A percentile compares a stretch with the other conserved stretches of the same genome.
These are phyloP conservation scores for Epistrophella euchroma DNA, from an alignment of 2,888 invertebrate genomes.

Conservation along the genomic window DNA sequence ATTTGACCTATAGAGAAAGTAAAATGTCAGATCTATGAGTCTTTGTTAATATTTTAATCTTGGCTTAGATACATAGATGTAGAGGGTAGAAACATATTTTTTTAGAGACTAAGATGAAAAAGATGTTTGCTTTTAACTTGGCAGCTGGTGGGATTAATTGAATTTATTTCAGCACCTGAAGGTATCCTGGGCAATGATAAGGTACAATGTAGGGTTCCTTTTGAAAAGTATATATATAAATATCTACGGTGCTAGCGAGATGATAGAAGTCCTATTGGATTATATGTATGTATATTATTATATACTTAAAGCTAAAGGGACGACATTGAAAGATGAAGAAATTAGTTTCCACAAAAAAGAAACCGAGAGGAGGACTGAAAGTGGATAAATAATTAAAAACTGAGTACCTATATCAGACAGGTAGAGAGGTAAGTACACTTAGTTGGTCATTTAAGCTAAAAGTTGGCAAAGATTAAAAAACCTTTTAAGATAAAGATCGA, in stretches of 20 bases:
- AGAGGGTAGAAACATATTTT: background rate
- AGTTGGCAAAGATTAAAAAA: conserved; percentile 31
- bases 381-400: conserved; percentile 60
- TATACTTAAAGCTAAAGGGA: background rate
- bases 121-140: conserved; percentile 69
- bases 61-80: conserved; percentile 36
- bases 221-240: background rate
- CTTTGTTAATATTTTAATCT: conserved; percentile 75
- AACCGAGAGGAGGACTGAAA: conserved; percentile 3
- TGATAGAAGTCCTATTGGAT: background rate
- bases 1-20: background rate
- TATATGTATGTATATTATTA: background rate
- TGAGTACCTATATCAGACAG: background rate
- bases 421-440: conserved; percentile 7
- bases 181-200: conserved; percentile 33
- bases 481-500: conserved; percentile 45
- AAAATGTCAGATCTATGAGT: conserved; percentile 43
- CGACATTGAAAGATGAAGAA: conserved; percentile 16
- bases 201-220: background rate
- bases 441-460: conserved; percentile 43
- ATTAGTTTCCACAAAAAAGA: conserved; percentile 51
- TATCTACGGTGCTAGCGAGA: background rate
- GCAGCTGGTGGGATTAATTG: conserved; percentile 72
- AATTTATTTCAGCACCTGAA: conserved; percentile 68
- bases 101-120: conserved; percentile 31